phyloP scores from a whole-genome alignment of 2,888 invertebrate species.

The Erynnis tages region DNA sequence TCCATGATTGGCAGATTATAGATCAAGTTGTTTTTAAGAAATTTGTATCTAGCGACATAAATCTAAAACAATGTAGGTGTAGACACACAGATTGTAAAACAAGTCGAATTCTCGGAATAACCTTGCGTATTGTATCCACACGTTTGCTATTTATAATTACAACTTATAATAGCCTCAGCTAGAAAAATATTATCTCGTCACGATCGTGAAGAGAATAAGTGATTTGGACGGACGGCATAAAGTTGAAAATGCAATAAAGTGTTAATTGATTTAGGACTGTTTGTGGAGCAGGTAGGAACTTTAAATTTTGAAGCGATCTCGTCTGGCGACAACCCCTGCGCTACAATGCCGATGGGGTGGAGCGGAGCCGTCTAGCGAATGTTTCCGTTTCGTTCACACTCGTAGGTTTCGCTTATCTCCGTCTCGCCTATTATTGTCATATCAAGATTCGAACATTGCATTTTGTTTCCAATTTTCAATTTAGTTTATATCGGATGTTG shows the following conservation, averaged over 20 bases:
- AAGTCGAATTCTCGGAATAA: slow-evolving; percentile 69
- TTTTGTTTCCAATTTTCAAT: slow-evolving; percentile 81
- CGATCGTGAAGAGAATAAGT: slow-evolving; percentile 42
- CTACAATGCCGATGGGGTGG: slow-evolving; percentile 71
- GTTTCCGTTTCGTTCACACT: slow-evolving; percentile 53
- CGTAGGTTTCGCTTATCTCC: slow-evolving; percentile 52
- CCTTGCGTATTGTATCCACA: slow-evolving; percentile 74
- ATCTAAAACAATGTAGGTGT: slow-evolving; percentile 52
- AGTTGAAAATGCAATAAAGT: slow-evolving; percentile 50
- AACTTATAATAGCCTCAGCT: slow-evolving; percentile 51
- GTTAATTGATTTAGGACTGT: slow-evolving; percentile 44
- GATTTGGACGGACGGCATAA: slow-evolving; percentile 39
- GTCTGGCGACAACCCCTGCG: slow-evolving; percentile 79
- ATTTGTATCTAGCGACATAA: slow-evolving; percentile 16
- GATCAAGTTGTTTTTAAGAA: no score
- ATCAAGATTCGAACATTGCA: slow-evolving; percentile 79
- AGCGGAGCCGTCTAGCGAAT: slow-evolving; percentile 64
- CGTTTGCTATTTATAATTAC: slow-evolving; percentile 78
- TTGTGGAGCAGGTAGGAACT: slow-evolving; percentile 65
- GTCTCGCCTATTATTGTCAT: slow-evolving; percentile 80
- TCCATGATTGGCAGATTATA: no score
- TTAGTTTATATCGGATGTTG: slow-evolving; percentile 80
- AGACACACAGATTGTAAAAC: slow-evolving; percentile 55
- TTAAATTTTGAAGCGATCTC: slow-evolving; percentile 69
- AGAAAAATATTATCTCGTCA: slow-evolving; percentile 49